A percentile compares a stretch with the other conserved stretches of the same genome.
Evolutionary conservation across 1,140 invertebrate genomes (phyloP).

Genomic region (Trissolcus basalis): DNA sequence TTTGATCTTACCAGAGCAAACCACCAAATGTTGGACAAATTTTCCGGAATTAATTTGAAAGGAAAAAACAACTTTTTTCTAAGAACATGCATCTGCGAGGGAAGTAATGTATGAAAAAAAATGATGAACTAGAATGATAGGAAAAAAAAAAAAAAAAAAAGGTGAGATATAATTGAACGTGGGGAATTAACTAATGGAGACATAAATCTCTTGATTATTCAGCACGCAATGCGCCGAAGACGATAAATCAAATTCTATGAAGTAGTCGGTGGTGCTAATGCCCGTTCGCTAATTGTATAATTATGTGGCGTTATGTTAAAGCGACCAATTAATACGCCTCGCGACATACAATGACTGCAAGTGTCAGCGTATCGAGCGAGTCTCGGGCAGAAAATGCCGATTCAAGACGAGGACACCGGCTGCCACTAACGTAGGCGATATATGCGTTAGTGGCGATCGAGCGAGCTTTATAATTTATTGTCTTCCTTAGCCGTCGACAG

Average conservation of each 20-base stretch:
- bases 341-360: conserved; percentile 64
- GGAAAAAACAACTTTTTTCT: background rate
- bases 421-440: conserved; percentile 51
- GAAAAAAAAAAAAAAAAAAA: background rate
- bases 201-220: conserved; percentile 29
- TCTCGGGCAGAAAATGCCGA: conserved; percentile 47
- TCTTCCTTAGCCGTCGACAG: conserved; percentile 67
- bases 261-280: conserved; percentile 72
- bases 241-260: conserved; percentile 48
- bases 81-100: background rate
- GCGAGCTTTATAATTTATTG: conserved; percentile 72
- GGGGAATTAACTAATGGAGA: conserved; percentile 5
- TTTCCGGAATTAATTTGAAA: conserved; percentile 20
- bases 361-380: conserved; percentile 26
- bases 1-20: conserved; percentile 5
- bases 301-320: conserved; percentile 73
- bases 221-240: conserved; percentile 19
- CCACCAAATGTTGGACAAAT: background rate
- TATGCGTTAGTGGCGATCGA: conserved; percentile 60
- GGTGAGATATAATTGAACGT: background rate
- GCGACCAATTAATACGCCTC: conserved; percentile 70
- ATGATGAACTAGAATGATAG: background rate
- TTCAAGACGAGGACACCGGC: conserved; percentile 54
- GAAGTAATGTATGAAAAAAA: background rate
- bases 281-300: conserved; percentile 73